Base-by-base conservation (phyloP, 2,888 invertebrate species). In the Troides helena region DNA sequence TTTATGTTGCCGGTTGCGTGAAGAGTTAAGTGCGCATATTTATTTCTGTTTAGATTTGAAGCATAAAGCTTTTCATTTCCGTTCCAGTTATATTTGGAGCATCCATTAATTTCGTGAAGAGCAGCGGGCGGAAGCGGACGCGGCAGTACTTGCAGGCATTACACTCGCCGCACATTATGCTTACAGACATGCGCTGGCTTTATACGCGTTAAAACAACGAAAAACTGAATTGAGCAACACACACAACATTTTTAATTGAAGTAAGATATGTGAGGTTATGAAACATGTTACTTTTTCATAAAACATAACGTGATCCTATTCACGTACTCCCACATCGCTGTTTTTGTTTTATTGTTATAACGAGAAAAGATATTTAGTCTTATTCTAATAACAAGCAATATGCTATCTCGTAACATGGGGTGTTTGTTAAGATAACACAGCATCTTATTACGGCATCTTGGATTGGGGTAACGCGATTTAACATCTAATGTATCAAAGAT, bases 21-120 rank as follows among this genome's bases (percentile, higher is more conserved):
- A 21, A 69, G 30, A 14, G 62, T 46, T 58, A 69, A 66, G 46
- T 66, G 30, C 62, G 43, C 50, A 67, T 65, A 69, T 61, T 65
- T 66, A 66, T 65, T 66, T 69, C 65, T 63, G 59, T 70, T 67
- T 56, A 66, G 63, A 67, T 50, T 56, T 58, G 62, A 39, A 62
- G 46, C 62, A 70, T 70, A 70, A 70, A 66, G 66, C 66, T 70
- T 62, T 70, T 63, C 62, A 70, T 70, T 82, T 80, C 74, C 69
- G 72, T 73, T 72, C 74, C 78, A 77, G 79, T 84, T 82, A 83
- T 85, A 85, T 87, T 87, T 84, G 81, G 80, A 84, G 83, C 82
- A 86, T 86, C 86, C 81, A 85, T 85, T 85, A 85, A 86, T 86
- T 86, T 85, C 77, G 78, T 74, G 78, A 78, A 81, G 77, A 81